Conservation (phyloP, 2,888 invertebrate genomes). For the Agelastica alni region DNA sequence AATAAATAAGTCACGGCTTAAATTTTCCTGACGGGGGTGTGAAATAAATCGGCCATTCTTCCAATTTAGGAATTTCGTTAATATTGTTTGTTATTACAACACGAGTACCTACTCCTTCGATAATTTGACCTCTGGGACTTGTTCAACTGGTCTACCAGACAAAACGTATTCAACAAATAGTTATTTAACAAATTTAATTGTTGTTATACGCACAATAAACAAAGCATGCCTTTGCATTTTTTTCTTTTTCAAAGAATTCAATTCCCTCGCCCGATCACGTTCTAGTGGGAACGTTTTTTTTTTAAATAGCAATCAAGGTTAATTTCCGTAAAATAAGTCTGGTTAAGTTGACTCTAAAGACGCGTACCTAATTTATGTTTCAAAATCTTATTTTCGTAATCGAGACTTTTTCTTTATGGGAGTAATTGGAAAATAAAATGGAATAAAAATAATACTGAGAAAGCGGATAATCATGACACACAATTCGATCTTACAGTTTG, state of each 20-base stretch:
- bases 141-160: too few relatives aligned
- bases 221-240: conserved; percentile 21
- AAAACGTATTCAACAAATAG: too few relatives aligned
- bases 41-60: too few relatives aligned
- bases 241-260: conserved; percentile 23
- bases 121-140: too few relatives aligned
- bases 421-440: conserved; percentile 34
- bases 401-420: conserved; percentile 24
- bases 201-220: conserved; percentile 28
- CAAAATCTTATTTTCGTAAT: conserved; percentile 33
- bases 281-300: conserved; percentile 34
- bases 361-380: conserved; percentile 38
- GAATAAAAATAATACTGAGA: conserved; percentile 28
- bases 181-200: conserved; percentile 28
- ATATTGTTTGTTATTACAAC: too few relatives aligned
- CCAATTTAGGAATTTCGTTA: too few relatives aligned
- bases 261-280: conserved; percentile 33
- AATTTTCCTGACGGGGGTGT: too few relatives aligned
- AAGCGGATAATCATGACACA: too few relatives aligned
- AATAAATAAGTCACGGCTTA: too few relatives aligned
- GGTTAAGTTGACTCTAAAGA: conserved; percentile 37
- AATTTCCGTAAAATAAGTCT: conserved; percentile 38
- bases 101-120: too few relatives aligned
- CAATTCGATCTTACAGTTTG: too few relatives aligned
- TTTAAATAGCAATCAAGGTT: conserved; percentile 29